These are phyloP conservation scores for Sus cebifrons DNA, from an alignment of 2,797 vertebrate species.

Conservation along the genomic window DNA sequence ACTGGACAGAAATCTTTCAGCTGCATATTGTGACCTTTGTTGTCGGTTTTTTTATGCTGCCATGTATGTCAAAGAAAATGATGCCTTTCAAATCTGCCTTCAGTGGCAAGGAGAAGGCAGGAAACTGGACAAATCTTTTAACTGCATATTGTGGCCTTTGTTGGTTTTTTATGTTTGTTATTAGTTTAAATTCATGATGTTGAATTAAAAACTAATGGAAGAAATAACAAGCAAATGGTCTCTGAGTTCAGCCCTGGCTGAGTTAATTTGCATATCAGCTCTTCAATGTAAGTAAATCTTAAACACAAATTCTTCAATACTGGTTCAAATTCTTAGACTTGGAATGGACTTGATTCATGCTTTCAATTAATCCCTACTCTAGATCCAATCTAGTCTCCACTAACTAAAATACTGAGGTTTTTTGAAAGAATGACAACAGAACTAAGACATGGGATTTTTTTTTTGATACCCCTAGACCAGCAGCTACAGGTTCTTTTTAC, in stretches of 20 bases:
- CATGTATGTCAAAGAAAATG: conserved; percentile 79
- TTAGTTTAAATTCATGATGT: conserved; percentile 30
- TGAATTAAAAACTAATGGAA: conserved; percentile 74
- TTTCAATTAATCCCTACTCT: neutral
- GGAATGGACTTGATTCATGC: neutral
- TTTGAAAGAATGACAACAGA: neutral
- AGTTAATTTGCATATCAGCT: conserved; percentile 58
- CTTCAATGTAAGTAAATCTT: conserved; percentile 24
- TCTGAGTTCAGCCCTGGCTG: conserved; percentile 13
- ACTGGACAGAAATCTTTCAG: conserved; percentile 65
- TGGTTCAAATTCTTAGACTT: conserved; percentile 5
- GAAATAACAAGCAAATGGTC: conserved; percentile 56
- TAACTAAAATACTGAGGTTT: neutral
- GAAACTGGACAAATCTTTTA: conserved; percentile 66
- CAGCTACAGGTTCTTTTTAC: neutral
- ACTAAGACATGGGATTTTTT: neutral
- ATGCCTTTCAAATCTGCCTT: conserved; percentile 81
- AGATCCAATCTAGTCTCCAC: neutral
- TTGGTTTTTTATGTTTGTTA: conserved; percentile 28
- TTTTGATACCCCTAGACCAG: neutral
- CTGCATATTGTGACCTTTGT: conserved; percentile 58
- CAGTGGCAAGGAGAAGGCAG: conserved; percentile 71
- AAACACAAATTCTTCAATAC: conserved; percentile 4
- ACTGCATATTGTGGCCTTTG: conserved; percentile 64
- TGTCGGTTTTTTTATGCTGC: conserved; percentile 63